Evolutionary conservation across 2,888 invertebrate genomes (phyloP).

Genomic region (Dendrolimus houi): DNA sequence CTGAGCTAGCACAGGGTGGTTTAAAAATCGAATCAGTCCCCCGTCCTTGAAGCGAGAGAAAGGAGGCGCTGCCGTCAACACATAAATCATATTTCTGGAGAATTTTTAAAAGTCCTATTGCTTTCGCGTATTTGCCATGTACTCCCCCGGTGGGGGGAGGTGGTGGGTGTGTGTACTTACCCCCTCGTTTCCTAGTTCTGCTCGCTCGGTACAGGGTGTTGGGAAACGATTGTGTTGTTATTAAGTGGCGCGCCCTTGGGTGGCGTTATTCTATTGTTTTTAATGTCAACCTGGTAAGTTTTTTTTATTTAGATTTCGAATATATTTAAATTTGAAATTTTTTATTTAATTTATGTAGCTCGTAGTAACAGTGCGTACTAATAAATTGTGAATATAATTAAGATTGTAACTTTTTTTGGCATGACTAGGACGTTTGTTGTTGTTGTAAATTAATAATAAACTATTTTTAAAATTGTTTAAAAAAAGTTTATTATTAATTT

Average conservation of each 20-base stretch:
- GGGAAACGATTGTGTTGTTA: conserved; percentile 1
- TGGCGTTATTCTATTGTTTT: conserved; percentile 11
- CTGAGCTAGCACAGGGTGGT: conserved; percentile 52
- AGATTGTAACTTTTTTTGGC: too few species aligned
- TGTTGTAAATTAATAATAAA: too few species aligned
- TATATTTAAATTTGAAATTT: conserved; percentile 4
- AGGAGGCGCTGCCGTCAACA: conserved; percentile 71
- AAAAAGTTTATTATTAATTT: too few species aligned
- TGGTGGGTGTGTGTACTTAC: conserved; percentile 70
- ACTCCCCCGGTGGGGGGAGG: conserved; percentile 53
- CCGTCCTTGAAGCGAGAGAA: conserved; percentile 64
- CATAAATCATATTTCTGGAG: conserved; percentile 77
- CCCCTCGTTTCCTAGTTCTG: conserved; percentile 75
- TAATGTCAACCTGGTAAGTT: neutral
- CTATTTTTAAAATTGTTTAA: too few species aligned
- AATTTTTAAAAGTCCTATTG: conserved; percentile 78
- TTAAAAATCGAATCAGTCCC: conserved; percentile 75
- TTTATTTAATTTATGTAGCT: neutral
- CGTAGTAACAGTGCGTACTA: too few species aligned
- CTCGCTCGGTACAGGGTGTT: conserved; percentile 39
- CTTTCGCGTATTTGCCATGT: conserved; percentile 77
- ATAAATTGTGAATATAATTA: too few species aligned
- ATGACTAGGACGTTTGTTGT: too few species aligned
- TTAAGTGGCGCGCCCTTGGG: conserved; percentile 30
- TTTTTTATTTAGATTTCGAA: too few species aligned